Percentiles rank a stretch among this genome's conserved stretches.
phyloP scores from a whole-genome alignment of 2,888 invertebrate species.

The Furcula furcula region DNA sequence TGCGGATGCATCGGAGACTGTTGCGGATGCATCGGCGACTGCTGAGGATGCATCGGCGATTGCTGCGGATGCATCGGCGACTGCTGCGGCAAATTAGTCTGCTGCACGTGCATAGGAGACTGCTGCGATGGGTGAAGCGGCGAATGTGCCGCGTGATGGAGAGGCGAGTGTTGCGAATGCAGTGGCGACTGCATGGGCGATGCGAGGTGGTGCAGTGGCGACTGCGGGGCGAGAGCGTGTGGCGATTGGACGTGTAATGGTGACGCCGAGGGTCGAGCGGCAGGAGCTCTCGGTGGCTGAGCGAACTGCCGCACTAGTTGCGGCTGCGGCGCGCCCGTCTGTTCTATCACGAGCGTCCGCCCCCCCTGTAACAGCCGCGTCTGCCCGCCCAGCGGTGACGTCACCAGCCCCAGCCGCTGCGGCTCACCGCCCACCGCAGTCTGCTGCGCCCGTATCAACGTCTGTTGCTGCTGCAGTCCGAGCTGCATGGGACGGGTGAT shows the following conservation, averaged over 20 bases:
- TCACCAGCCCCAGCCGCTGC: slow-evolving; percentile 66
- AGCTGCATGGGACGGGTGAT: slow-evolving; percentile 72
- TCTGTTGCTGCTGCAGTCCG: slow-evolving; percentile 68
- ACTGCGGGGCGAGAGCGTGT: slow-evolving; percentile 36
- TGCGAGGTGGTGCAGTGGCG: slow-evolving; percentile 27
- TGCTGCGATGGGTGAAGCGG: slow-evolving; percentile 69
- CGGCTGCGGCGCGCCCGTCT: slow-evolving; percentile 57
- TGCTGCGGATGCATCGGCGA: slow-evolving; percentile 47
- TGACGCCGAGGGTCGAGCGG: slow-evolving; percentile 65
- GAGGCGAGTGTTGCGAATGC: slow-evolving; percentile 50
- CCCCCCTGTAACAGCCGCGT: slow-evolving; percentile 61
- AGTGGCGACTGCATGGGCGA: slow-evolving; percentile 47
- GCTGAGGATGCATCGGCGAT: slow-evolving; percentile 54
- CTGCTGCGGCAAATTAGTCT: slow-evolving; percentile 47
- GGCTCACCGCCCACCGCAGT: slow-evolving; percentile 59
- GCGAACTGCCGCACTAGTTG: slow-evolving; percentile 57
- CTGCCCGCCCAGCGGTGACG: slow-evolving; percentile 60
- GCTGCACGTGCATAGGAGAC: slow-evolving; percentile 60
- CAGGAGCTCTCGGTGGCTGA: slow-evolving; percentile 45
- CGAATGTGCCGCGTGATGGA: slow-evolving; percentile 49
- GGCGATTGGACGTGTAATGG: slow-evolving; percentile 65
- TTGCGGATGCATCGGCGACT: slow-evolving; percentile 56
- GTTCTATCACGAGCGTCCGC: slow-evolving; percentile 70
- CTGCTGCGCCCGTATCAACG: slow-evolving; percentile 65
- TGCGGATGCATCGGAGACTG: slow-evolving; percentile 53